Conservation (phyloP, 2,113 vertebrate species). For the Sinocyclocheilus anophthalmus region DNA sequence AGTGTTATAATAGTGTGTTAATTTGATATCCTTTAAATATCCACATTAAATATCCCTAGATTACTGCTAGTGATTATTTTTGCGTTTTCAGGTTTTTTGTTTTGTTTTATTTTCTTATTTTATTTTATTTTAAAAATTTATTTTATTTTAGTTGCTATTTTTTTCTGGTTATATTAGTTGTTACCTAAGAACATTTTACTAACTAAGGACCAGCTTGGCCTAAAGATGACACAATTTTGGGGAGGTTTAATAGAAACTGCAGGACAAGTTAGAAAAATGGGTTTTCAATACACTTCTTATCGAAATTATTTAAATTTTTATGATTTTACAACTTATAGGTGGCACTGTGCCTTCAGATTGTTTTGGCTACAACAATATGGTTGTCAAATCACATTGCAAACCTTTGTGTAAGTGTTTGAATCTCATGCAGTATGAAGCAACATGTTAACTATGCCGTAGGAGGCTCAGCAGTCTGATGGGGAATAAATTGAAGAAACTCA, state of each 20-base stretch:
- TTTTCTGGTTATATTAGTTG: background rate
- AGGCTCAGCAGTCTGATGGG: conserved; percentile 36
- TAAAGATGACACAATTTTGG: background rate
- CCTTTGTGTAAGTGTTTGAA: background rate
- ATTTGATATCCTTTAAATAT: background rate
- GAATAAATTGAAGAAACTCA: conserved; percentile 45
- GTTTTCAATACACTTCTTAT: background rate
- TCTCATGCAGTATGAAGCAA: background rate
- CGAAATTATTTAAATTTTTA: background rate
- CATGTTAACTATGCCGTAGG: conserved; percentile 33
- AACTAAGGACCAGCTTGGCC: background rate
- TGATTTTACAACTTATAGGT: background rate
- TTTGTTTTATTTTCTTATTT: background rate
- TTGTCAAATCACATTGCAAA: background rate
- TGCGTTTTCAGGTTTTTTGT: background rate
- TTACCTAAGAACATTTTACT: background rate
- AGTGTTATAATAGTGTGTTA: background rate
- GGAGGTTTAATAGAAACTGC: background rate
- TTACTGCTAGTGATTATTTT: background rate
- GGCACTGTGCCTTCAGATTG: background rate
- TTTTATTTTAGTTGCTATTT: background rate
- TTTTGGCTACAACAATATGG: background rate
- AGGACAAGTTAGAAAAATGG: background rate
- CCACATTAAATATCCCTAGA: background rate
- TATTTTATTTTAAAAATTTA: background rate